phyloP scores from a whole-genome alignment of 2,113 vertebrate genomes.

The Melanocharis versteri region DNA sequence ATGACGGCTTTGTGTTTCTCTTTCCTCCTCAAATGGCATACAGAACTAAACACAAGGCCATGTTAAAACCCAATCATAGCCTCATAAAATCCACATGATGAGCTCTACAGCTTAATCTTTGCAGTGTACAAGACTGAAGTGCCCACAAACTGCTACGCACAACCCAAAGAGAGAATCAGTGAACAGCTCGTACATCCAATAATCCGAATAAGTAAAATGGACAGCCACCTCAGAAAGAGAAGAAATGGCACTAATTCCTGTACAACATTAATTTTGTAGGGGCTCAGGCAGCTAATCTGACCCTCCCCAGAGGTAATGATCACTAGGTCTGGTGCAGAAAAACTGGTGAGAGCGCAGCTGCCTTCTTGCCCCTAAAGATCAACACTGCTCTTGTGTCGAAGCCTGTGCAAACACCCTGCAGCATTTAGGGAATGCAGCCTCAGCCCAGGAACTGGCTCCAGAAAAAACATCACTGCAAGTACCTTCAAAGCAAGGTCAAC shows the following conservation, averaged over 20 bases:
- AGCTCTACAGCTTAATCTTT: neutral
- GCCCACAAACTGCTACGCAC: neutral
- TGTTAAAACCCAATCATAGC: neutral
- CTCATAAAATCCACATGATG: neutral
- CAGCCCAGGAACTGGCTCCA: neutral
- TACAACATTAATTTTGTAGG: neutral
- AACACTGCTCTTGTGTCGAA: accelerated
- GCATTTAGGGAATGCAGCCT: neutral
- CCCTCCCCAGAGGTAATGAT: neutral
- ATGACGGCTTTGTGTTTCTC: neutral
- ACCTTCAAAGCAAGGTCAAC: neutral
- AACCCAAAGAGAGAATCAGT: neutral
- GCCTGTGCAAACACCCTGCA: neutral
- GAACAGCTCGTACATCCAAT: neutral
- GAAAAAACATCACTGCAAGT: neutral
- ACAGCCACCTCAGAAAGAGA: neutral
- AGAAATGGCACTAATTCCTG: neutral
- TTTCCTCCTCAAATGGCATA: neutral
- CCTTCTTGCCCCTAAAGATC: neutral
- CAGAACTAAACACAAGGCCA: neutral
- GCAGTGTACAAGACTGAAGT: neutral
- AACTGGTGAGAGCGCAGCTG: neutral
- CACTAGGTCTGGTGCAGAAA: neutral
- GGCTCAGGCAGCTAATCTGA: neutral
- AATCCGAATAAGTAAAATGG: neutral